These are phyloP conservation scores for Papilio glaucus DNA, from an alignment of 1,140 invertebrate genomes.

Conservation along the genomic window DNA sequence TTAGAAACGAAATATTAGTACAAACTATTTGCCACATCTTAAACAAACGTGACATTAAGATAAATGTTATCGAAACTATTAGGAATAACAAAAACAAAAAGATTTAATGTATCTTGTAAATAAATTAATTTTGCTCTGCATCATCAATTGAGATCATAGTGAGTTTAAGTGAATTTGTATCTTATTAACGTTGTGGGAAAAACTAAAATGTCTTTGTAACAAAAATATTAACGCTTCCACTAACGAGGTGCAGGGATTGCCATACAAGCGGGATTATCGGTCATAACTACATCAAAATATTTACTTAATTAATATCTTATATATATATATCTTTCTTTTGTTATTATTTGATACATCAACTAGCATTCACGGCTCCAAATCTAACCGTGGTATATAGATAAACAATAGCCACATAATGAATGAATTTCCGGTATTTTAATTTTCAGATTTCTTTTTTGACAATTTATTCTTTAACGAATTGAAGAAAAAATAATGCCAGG, in stretches of 20 bases:
- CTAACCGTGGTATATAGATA: no score
- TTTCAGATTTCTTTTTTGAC: neutral
- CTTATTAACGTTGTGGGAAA: no score
- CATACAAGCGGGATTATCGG: neutral
- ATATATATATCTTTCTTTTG: slow-evolving; percentile 8
- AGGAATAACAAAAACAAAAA: neutral
- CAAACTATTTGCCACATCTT: slow-evolving; percentile 6
- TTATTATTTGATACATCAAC: neutral
- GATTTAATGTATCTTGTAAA: neutral
- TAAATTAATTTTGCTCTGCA: neutral
- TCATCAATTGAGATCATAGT: no score
- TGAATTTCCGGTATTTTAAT: no score
- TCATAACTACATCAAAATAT: slow-evolving; percentile 8
- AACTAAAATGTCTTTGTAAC: no score
- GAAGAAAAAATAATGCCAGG: no score
- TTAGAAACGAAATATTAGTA: slow-evolving; percentile 36
- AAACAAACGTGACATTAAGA: slow-evolving; percentile 25
- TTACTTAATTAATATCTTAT: neutral
- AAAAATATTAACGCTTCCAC: no score
- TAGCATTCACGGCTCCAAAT: no score
- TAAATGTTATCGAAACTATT: slow-evolving; percentile 2
- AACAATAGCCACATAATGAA: no score
- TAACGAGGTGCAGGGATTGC: no score
- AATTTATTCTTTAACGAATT: no score
- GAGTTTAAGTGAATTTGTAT: no score